Evolutionary conservation across 2,113 vertebrate genomes (phyloP).

Genomic region (Hemiscyllium ocellatum): DNA sequence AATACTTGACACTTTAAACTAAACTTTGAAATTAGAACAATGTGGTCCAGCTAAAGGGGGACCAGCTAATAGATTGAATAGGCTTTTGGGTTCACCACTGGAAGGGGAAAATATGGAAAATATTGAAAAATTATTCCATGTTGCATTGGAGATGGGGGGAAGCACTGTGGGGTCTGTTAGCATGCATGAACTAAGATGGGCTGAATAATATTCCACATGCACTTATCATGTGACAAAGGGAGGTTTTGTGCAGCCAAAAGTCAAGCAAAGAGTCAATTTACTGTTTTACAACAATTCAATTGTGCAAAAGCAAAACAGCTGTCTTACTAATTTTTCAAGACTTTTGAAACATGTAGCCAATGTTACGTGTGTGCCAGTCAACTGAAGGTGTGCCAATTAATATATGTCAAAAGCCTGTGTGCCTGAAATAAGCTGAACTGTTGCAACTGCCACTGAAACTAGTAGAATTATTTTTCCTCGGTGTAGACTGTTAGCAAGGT

Average conservation of each 20-base stretch:
- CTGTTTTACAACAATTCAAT: neutral
- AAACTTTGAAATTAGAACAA: neutral
- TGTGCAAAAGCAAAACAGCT: neutral
- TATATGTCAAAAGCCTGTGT: neutral
- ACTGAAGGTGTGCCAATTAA: neutral
- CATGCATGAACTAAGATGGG: neutral
- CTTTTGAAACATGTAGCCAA: neutral
- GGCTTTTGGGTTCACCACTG: neutral
- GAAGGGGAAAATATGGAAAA: neutral
- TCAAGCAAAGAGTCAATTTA: neutral
- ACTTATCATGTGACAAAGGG: neutral
- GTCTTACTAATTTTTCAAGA: neutral
- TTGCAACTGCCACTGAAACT: neutral
- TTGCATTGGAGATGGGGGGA: neutral
- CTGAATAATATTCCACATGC: neutral
- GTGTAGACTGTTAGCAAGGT: too few species aligned
- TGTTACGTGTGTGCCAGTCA: neutral
- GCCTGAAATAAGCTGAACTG: neutral
- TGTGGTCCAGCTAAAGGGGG: neutral
- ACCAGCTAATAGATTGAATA: neutral
- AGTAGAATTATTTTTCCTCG: too few species aligned
- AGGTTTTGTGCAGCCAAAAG: neutral
- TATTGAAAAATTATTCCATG: neutral
- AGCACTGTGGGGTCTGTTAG: neutral
- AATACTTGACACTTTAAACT: neutral